phyloP scores from a whole-genome alignment of 2,797 vertebrate species.

The Synanceia verrucosa region DNA sequence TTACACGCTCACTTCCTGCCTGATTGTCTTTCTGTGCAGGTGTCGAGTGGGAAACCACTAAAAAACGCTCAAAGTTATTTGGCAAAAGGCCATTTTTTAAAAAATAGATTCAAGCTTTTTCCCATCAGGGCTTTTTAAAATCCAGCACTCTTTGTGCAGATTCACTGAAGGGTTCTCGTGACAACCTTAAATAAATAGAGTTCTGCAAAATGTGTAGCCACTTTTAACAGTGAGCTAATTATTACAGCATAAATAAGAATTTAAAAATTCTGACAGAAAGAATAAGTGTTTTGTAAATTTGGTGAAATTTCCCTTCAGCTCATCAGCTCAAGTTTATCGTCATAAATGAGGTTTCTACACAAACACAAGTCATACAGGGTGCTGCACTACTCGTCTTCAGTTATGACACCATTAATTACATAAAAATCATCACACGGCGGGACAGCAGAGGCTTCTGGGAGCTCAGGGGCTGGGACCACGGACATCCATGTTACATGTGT shows the following conservation, averaged over 20 bases:
- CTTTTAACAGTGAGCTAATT: background rate
- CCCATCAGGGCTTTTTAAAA: conserved; percentile 20
- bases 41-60: conserved; percentile 26
- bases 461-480: conserved; percentile 42
- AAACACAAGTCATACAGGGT: conserved; percentile 52
- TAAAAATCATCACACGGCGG: conserved; percentile 50
- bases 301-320: conserved; percentile 33
- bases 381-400: conserved; percentile 35
- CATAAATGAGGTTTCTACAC: conserved; percentile 59
- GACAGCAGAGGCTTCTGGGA: conserved; percentile 48
- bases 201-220: conserved; percentile 11
- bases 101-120: background rate
- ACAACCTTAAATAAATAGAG: conserved; percentile 1
- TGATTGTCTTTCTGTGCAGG: conserved; percentile 77
- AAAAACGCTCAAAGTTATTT: conserved; percentile 28
- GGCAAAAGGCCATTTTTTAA: conserved; percentile 12
- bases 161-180: background rate
- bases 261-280: conserved; percentile 34
- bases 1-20: conserved; percentile 41
- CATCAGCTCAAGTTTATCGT: conserved; percentile 16
- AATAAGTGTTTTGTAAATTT: conserved; percentile 14
- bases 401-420: conserved; percentile 43
- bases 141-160: conserved; percentile 2
- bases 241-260: conserved; percentile 11
- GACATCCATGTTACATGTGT: conserved; percentile 8